Percentiles rank a stretch among this genome's conserved stretches.
These are phyloP conservation scores for Salticus scenicus DNA, from an alignment of 2,888 invertebrate species.

Conservation along the genomic window DNA sequence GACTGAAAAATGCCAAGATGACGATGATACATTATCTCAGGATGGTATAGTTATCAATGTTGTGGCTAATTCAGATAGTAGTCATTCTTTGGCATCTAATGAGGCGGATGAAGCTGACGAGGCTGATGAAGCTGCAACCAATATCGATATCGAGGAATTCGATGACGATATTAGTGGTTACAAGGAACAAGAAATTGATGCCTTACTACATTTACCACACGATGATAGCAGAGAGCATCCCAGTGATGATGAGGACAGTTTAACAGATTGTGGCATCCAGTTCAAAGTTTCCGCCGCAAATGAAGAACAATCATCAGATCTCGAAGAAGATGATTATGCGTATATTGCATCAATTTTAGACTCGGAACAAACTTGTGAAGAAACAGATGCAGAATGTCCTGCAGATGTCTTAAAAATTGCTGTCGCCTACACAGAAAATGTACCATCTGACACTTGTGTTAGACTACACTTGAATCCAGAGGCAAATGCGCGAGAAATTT, in stretches of 20 bases:
- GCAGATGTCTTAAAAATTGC: conserved; percentile 83
- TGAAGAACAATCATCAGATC: background rate
- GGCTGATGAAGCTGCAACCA: conserved; percentile 7
- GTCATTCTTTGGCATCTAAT: conserved; percentile 28
- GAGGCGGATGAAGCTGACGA: too few relatives aligned
- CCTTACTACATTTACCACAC: conserved; percentile 35
- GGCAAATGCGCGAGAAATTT: conserved; percentile 96
- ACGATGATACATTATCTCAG: conserved; percentile 29
- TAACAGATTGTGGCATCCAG: conserved; percentile 54
- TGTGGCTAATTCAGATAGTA: background rate
- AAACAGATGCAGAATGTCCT: background rate
- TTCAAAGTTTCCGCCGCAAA: conserved; percentile 34
- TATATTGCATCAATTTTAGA: conserved; percentile 32
- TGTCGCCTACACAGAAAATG: conserved; percentile 95
- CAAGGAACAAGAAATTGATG: conserved; percentile 54
- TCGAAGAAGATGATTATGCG: conserved; percentile 20
- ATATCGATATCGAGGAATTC: conserved; percentile 40
- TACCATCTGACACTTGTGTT: conserved; percentile 94
- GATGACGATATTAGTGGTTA: conserved; percentile 49
- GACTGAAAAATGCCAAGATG: conserved; percentile 10
- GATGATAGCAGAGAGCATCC: conserved; percentile 40
- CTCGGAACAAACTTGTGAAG: conserved; percentile 14
- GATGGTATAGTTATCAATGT: conserved; percentile 43
- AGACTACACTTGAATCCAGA: conserved; percentile 93
- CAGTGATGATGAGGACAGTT: conserved; percentile 59